Evolutionary conservation across 2,797 vertebrate species (phyloP).

Genomic region (Chrysolophus pictus): DNA sequence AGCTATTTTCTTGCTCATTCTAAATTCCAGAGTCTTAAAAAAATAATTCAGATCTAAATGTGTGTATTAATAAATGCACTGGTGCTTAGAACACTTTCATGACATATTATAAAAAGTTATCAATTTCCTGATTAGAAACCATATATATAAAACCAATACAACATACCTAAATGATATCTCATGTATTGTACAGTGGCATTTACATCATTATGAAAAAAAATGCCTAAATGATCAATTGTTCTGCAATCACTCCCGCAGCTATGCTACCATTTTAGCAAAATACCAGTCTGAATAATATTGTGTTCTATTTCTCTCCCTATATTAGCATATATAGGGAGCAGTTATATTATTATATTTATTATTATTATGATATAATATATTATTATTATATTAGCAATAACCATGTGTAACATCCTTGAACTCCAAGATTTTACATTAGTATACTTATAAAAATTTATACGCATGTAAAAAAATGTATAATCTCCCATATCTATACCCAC

Average conservation of each 20-base stretch:
- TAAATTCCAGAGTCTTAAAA: not conserved
- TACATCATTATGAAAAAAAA: not conserved
- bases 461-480: not conserved
- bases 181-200: not conserved
- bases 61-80: not conserved
- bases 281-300: not conserved
- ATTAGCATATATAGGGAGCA: not conserved
- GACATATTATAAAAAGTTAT: not conserved
- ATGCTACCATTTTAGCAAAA: not conserved
- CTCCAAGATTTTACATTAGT: accelerated
- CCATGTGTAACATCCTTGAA: not conserved
- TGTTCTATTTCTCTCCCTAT: not conserved
- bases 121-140: not conserved
- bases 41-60: not conserved
- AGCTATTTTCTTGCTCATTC: not conserved
- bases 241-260: not conserved
- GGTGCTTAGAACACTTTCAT: not conserved
- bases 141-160: not conserved
- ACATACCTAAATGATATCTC: not conserved
- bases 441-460: not conserved
- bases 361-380: too few species aligned
- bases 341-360: too few species aligned
- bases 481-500: not conserved
- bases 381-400: not conserved
- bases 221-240: not conserved